These are phyloP conservation scores for Silvanus unidentatus DNA, from an alignment of 2,888 invertebrate species.

Conservation along the genomic window DNA sequence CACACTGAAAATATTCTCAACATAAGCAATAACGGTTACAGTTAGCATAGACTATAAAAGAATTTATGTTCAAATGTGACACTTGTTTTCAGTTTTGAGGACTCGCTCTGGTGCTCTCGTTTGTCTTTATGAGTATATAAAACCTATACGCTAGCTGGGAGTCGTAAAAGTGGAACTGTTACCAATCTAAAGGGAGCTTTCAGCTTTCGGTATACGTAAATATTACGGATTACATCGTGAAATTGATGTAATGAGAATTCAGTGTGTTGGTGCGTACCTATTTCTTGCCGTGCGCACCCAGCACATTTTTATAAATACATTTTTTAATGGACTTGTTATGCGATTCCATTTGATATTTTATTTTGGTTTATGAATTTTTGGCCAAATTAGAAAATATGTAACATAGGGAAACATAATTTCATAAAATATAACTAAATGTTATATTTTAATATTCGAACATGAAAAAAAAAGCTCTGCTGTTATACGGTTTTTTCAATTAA, in stretches of 20 bases:
- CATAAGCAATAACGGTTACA: conserved; percentile 2
- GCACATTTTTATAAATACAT: no score
- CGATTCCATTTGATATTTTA: no score
- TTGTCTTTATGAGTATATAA: conserved; percentile 33
- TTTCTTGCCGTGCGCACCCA: no score
- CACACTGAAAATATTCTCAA: no score
- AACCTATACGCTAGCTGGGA: conserved; percentile 32
- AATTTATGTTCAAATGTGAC: conserved; percentile 32
- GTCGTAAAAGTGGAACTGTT: conserved; percentile 27
- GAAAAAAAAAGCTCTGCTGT: no score
- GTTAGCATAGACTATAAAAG: conserved; percentile 3
- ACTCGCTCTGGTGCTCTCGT: conserved; percentile 22
- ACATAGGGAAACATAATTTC: no score
- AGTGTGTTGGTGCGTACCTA: conserved; percentile 10
- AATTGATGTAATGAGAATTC: conserved; percentile 28
- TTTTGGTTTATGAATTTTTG: no score
- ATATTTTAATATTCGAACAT: no score
- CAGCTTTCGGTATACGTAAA: conserved; percentile 23
- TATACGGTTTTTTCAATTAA: no score
- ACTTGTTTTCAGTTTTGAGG: conserved; percentile 33
- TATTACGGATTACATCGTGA: conserved; percentile 24
- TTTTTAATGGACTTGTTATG: no score
- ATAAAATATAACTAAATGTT: no score
- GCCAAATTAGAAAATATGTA: no score
- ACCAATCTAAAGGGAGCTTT: conserved; percentile 18